Evolutionary conservation across 1,140 invertebrate genomes (phyloP).

Genomic region (Ruditapes philippinarum): DNA sequence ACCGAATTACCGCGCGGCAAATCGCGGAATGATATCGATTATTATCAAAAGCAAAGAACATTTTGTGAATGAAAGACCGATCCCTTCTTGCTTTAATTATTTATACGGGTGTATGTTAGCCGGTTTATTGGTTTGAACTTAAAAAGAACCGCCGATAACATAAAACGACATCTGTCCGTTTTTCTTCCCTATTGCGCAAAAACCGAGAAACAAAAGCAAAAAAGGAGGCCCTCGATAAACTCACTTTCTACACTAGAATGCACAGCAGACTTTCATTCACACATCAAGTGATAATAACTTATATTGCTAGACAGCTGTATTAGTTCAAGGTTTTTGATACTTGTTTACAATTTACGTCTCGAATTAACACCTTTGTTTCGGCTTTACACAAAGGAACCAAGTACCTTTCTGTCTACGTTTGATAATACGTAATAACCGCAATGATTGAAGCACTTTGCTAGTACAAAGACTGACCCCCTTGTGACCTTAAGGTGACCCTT

Average conservation of each 20-base stretch:
- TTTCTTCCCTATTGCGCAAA: background rate
- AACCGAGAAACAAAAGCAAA: background rate
- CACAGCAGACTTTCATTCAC: background rate
- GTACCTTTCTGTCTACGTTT: background rate
- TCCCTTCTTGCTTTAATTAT: slow-evolving; percentile 26
- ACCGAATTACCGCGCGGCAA: background rate
- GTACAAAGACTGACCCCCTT: background rate
- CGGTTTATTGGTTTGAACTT: slow-evolving; percentile 26
- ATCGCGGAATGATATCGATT: slow-evolving; percentile 15
- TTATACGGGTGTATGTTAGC: slow-evolving; percentile 5
- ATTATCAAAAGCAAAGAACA: background rate
- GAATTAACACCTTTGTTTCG: background rate
- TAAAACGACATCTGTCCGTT: slow-evolving; percentile 20
- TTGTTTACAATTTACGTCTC: background rate
- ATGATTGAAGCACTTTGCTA: background rate
- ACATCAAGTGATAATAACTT: background rate
- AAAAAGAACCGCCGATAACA: slow-evolving; percentile 1
- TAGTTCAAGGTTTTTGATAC: no score
- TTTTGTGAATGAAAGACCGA: slow-evolving; percentile 29
- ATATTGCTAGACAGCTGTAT: background rate
- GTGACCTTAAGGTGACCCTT: background rate
- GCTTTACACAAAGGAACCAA: background rate
- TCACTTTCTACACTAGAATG: background rate
- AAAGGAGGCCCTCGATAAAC: background rate
- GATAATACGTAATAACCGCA: background rate